phyloP scores from a whole-genome alignment of 2,113 vertebrate genomes.

The Pygoscelis antarcticus region DNA sequence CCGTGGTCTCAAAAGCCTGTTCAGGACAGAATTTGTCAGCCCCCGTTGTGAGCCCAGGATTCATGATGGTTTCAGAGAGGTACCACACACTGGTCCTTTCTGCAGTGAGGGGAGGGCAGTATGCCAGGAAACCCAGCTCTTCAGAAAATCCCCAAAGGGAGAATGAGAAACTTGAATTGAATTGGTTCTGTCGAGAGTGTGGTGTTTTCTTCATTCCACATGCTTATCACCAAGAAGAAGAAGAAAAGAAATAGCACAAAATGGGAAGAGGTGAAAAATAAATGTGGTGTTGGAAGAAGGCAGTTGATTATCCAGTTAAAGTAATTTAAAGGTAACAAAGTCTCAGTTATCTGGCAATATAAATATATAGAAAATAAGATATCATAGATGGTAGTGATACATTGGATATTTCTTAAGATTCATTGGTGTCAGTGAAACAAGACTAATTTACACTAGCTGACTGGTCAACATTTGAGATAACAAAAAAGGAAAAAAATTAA shows the following conservation, averaged over 20 bases:
- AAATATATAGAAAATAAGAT: not conserved
- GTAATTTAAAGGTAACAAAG: not conserved
- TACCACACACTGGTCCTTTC: not conserved
- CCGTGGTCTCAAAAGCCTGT: not conserved
- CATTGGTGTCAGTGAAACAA: not conserved
- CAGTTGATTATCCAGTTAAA: not conserved
- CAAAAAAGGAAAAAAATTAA: fast-evolving
- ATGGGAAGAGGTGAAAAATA: not conserved
- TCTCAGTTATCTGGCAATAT: not conserved
- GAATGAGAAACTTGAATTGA: not conserved
- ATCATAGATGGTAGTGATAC: not conserved
- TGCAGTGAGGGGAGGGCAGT: not conserved
- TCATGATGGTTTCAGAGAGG: not conserved
- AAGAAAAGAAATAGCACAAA: not conserved
- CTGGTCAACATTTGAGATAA: not conserved
- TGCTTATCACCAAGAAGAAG: not conserved
- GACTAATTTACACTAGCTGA: not conserved
- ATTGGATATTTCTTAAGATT: not conserved
- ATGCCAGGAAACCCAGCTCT: not conserved
- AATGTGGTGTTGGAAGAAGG: not conserved
- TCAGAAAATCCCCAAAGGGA: not conserved
- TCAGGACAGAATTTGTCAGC: not conserved
- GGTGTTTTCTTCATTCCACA: not conserved
- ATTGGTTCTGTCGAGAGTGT: not conserved
- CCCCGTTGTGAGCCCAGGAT: not conserved